phyloP scores from a whole-genome alignment of 2,888 invertebrate species.

The Euzetes globulus region DNA sequence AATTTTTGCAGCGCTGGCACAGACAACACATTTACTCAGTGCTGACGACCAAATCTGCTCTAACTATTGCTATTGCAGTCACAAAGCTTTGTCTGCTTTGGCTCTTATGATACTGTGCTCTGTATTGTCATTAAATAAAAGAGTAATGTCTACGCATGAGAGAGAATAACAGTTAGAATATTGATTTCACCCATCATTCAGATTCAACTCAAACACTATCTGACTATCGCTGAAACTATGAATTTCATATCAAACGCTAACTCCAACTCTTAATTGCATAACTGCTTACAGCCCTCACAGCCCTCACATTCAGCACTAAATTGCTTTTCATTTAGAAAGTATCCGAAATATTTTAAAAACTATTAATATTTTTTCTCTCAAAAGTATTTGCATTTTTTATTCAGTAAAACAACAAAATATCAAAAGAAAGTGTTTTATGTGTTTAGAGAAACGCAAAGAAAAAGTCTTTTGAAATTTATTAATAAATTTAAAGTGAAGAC shows the following conservation, averaged over 20 bases:
- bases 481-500: too few species aligned
- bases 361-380: too few species aligned
- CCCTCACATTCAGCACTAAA: not conserved
- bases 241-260: slow-evolving; percentile 15
- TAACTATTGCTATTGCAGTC: slow-evolving; percentile 3
- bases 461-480: too few species aligned
- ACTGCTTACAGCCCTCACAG: not conserved
- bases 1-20: slow-evolving; percentile 25
- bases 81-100: not conserved
- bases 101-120: not conserved
- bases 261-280: not conserved
- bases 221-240: not conserved
- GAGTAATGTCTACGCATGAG: slow-evolving; percentile 23
- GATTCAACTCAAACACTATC: not conserved
- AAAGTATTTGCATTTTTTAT: too few species aligned
- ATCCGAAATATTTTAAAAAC: too few species aligned
- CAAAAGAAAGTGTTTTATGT: too few species aligned
- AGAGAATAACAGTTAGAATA: not conserved
- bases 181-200: not conserved
- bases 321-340: too few species aligned
- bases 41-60: slow-evolving; percentile 6
- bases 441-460: too few species aligned
- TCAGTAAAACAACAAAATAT: too few species aligned
- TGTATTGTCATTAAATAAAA: slow-evolving; percentile 22
- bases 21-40: not conserved